Conservation (phyloP, 2,113 vertebrate genomes). For the Egretta garzetta region DNA sequence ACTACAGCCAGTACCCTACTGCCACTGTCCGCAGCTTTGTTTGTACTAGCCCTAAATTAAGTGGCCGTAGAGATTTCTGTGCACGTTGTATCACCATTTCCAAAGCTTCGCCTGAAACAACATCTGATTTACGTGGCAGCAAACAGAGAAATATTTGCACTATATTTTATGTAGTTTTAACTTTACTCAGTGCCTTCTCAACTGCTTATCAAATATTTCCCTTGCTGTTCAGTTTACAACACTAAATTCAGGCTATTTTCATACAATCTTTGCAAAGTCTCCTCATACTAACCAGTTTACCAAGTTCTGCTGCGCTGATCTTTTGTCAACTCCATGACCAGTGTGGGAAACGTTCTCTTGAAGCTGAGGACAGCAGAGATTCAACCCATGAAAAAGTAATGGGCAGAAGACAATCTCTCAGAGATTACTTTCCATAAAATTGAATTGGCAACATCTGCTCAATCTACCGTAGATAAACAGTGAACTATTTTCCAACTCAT, state of each 20-base stretch:
- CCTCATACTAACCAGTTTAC: neutral
- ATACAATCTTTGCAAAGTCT: neutral
- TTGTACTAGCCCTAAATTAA: neutral
- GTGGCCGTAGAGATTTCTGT: neutral
- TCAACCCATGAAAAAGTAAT: slow-evolving; percentile 59
- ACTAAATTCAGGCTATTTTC: neutral
- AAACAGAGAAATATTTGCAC: neutral
- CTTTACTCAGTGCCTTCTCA: neutral
- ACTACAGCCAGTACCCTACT: neutral
- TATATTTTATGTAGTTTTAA: neutral
- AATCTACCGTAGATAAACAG: slow-evolving; percentile 81
- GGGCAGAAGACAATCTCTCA: slow-evolving; percentile 73
- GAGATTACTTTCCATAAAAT: slow-evolving; percentile 77
- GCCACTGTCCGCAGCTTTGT: neutral
- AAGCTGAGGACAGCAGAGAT: slow-evolving; percentile 23
- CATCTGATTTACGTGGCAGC: neutral
- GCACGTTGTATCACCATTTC: neutral
- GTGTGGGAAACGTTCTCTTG: neutral
- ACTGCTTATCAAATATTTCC: neutral
- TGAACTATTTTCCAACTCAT: slow-evolving; percentile 82
- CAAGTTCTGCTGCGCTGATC: neutral
- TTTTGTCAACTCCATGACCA: neutral
- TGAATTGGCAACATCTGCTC: slow-evolving; percentile 80
- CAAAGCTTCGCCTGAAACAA: neutral
- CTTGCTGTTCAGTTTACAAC: neutral